Evolutionary conservation across 1,140 invertebrate species (phyloP).

Genomic region (Carcinoscorpius rotundicauda): DNA sequence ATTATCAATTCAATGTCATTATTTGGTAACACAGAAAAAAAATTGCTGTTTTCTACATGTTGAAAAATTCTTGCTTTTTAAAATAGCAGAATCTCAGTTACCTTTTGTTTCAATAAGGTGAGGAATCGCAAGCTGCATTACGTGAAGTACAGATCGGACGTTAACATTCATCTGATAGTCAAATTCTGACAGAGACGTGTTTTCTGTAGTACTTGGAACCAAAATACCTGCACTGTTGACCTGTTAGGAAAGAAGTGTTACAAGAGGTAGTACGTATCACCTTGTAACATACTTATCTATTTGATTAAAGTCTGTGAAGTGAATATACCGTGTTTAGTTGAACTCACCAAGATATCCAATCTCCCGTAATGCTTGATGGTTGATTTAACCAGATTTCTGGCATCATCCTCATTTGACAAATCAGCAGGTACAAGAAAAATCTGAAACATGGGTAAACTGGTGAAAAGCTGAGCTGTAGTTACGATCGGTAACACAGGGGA

Average conservation of each 20-base stretch:
- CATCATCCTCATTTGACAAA: constrained; percentile 22
- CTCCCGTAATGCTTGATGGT: constrained; percentile 45
- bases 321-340: no score
- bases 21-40: no score
- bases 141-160: constrained; percentile 51
- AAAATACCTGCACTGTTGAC: constrained; percentile 81
- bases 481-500: no score
- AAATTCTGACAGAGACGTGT: constrained; percentile 63
- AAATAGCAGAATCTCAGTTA: no score
- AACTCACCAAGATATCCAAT: constrained; percentile 49
- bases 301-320: no score
- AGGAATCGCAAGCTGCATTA: constrained; percentile 70
- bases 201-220: constrained; percentile 66
- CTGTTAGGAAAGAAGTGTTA: no score
- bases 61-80: no score
- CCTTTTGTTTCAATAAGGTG: constrained; percentile 58
- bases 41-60: no score
- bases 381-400: constrained; percentile 26
- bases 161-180: constrained; percentile 38
- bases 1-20: no score
- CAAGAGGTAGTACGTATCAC: no score
- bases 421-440: constrained; percentile 21
- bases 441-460: background rate
- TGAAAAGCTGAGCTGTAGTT: background rate
- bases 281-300: no score